Base-by-base conservation (phyloP, 2,113 vertebrate genomes). In the Nibea coibor region DNA sequence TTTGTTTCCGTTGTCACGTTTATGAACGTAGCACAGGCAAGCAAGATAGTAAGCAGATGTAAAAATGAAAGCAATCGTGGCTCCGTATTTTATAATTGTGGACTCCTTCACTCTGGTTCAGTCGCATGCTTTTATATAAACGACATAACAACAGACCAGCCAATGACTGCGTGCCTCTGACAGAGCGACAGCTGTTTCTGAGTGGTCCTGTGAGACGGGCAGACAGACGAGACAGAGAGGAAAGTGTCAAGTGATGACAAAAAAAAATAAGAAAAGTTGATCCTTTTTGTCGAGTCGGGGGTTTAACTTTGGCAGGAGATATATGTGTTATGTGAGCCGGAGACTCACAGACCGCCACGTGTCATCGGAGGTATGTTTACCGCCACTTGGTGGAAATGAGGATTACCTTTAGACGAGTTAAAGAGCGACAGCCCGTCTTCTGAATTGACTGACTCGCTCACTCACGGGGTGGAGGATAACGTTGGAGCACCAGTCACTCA, bases 361-460 rank as follows among this genome's bases (percentile, higher is more conserved):
- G 11, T 12, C 4, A 24, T 15, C 11, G 8, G 24, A 56, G 14
- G 8, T 12, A 1, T 17, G 68, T 59, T 81, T 16, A 2, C 67
- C 42, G 72, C 64, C 57, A 54, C 10, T 14, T 22, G 65, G 74
- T 28, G 58, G 47, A 76, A 80, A 62, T 5, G 51, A 75, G 26
- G 79, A 22, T 88, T 82, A 66, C 42, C 54, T 57, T 70, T 69
- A 48, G 63, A 51, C 35, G 14, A 20, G 12, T 39, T 39, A 39
- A 35, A 53, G 80, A 72, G 39, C 10, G 56, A 31, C 72, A 22
- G 83, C 4, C 28, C 2, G 24, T 63, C 56, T 12, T 47, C 28
- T 61, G 26, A 39, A 20, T 51, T 31, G 72, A 26, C 1, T 45
- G 78, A 62, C 62, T 39, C 35, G 8, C 35, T 39, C 35, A 9